A percentile compares a stretch with the other conserved stretches of the same genome.
Conservation (phyloP, 2,113 vertebrate species). For the Maccullochella peelii region DNA sequence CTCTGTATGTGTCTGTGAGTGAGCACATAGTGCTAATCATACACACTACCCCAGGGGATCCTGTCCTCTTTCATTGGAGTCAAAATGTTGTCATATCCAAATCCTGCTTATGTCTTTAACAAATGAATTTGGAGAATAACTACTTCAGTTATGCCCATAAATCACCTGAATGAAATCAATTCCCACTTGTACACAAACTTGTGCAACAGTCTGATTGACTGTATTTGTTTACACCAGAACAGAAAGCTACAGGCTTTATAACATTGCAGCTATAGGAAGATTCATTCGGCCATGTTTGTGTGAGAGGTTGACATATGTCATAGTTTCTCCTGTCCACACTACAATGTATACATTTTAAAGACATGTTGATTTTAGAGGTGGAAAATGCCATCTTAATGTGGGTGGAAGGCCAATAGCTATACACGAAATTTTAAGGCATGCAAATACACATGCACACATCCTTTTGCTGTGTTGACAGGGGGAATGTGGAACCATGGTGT, state of each 20-base stretch:
- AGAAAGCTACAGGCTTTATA: neutral
- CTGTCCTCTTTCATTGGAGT: slow-evolving; percentile 17
- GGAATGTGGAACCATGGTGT: slow-evolving; percentile 64
- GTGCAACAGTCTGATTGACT: neutral
- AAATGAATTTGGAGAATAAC: neutral
- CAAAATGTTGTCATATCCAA: neutral
- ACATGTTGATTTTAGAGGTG: neutral
- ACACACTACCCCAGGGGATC: slow-evolving; percentile 12
- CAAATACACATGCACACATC: neutral
- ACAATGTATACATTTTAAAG: neutral
- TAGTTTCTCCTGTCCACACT: neutral
- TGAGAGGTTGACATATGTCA: neutral
- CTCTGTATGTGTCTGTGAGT: slow-evolving; percentile 5
- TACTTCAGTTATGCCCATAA: neutral
- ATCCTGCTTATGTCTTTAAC: neutral
- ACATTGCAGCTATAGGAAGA: neutral
- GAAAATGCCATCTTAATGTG: neutral
- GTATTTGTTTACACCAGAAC: neutral
- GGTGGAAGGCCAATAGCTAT: neutral
- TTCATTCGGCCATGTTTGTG: neutral
- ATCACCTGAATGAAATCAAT: neutral
- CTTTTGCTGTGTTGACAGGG: slow-evolving; percentile 19
- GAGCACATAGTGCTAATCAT: neutral
- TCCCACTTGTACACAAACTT: neutral
- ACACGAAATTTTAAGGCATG: neutral